Percentiles rank a stretch among this genome's conserved stretches.
Evolutionary conservation across 37 sponge, comb jelly and placozoan genomes (phyloP).

Genomic region (Aphrocallistes beatrix): DNA sequence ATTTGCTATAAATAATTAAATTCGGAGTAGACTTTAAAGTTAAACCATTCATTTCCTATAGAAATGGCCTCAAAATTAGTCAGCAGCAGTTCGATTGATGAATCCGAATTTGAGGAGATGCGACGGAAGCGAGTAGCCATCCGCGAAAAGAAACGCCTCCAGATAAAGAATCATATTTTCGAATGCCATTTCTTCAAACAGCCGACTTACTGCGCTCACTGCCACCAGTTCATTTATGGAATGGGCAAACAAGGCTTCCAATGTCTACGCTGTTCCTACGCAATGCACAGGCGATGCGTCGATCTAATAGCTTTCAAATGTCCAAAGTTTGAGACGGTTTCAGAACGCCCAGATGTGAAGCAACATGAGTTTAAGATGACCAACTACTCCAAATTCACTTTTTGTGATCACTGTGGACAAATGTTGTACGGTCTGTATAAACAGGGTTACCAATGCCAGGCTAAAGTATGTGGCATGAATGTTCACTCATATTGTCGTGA

Average conservation of each 20-base stretch:
- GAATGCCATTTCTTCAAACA: not conserved
- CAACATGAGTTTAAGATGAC: not conserved
- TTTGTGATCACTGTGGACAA: conserved; percentile 9
- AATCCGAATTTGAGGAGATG: not conserved
- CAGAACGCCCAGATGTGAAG: not conserved
- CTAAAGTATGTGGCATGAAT: conserved; percentile 9
- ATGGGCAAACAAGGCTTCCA: not conserved
- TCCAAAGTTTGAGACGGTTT: conserved; percentile 5
- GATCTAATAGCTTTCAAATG: not conserved
- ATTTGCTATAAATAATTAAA: no score
- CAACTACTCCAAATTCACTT: not conserved
- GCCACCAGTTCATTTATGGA: conserved; percentile 5
- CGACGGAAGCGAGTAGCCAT: not conserved
- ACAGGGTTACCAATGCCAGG: conserved; percentile 19
- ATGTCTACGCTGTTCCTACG: not conserved
- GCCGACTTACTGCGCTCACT: conserved; percentile 1
- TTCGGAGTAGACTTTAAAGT: no score
- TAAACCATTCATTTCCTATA: not conserved
- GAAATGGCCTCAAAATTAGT: not conserved
- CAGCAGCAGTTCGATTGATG: not conserved
- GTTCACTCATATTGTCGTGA: conserved; percentile 3
- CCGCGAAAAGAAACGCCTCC: not conserved
- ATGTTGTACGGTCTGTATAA: not conserved
- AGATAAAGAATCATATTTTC: not conserved
- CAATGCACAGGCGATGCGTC: conserved; percentile 1